Conservation (phyloP, 2,888 invertebrate species). For the Conistra vaccinii region DNA sequence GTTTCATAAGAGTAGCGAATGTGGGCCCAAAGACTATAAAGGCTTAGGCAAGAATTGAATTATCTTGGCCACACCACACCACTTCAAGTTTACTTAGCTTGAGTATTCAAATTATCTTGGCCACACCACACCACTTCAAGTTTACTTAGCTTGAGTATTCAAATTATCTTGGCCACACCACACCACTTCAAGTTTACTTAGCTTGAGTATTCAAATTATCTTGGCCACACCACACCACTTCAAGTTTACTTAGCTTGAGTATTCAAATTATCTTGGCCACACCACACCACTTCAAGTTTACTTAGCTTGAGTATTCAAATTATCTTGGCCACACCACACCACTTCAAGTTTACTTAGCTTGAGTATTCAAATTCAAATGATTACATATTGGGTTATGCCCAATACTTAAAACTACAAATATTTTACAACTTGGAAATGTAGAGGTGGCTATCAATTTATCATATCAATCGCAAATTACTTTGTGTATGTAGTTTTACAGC, state of each 20-base stretch:
- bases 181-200: conserved; percentile 12
- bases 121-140: not conserved
- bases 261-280: conserved; percentile 28
- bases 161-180: conserved; percentile 23
- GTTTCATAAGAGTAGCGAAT: conserved; percentile 15
- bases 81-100: conserved; percentile 17
- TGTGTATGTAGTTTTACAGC: conserved; percentile 81
- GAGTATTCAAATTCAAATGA: conserved; percentile 10
- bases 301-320: conserved; percentile 7
- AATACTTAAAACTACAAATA: conserved; percentile 28
- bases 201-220: conserved; percentile 13
- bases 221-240: conserved; percentile 13
- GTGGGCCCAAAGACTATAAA: not conserved
- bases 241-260: conserved; percentile 18
- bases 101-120: no score
- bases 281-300: conserved; percentile 7
- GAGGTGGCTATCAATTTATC: conserved; percentile 76
- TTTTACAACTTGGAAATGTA: conserved; percentile 41
- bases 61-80: conserved; percentile 19
- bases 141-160: conserved; percentile 23
- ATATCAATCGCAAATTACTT: conserved; percentile 77
- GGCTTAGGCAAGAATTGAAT: conserved; percentile 1
- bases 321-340: conserved; percentile 19
- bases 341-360: conserved; percentile 17
- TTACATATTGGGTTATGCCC: conserved; percentile 18